Percentiles rank a stretch among this genome's conserved stretches.
phyloP scores from a whole-genome alignment of 2,888 invertebrate genomes.

The Zaprionus lineosus region DNA sequence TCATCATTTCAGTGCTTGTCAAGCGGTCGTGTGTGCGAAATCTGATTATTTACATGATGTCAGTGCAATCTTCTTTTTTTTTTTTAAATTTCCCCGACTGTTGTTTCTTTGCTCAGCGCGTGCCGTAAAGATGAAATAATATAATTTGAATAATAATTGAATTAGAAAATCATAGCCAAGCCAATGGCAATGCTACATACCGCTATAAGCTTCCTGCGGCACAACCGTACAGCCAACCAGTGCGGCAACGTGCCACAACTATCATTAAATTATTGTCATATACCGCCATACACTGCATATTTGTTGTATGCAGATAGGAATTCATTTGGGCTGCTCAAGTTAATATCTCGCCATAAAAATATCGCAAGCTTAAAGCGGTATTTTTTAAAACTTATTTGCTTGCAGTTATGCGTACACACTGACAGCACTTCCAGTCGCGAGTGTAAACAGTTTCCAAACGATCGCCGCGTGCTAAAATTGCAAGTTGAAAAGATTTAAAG shows the following conservation, averaged over 20 bases:
- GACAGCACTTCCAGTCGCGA: neutral
- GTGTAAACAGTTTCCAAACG: neutral
- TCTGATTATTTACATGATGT: constrained; percentile 64
- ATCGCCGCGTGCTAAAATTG: neutral
- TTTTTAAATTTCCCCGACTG: constrained; percentile 4
- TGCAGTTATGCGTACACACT: constrained; percentile 2
- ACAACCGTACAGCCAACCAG: constrained; percentile 2
- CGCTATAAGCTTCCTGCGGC: constrained; percentile 12
- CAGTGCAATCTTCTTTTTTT: constrained; percentile 21
- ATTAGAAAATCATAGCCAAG: constrained; percentile 77
- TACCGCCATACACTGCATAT: neutral
- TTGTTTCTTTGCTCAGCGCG: too few species aligned
- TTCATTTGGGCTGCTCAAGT: constrained; percentile 28
- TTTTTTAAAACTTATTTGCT: too few species aligned
- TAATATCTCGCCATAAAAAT: too few species aligned
- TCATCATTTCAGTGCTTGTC: neutral
- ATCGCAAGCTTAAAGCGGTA: too few species aligned
- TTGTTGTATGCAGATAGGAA: too few species aligned
- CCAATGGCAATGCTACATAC: constrained; percentile 30
- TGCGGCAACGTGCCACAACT: neutral
- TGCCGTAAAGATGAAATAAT: constrained; percentile 77
- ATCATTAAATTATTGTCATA: constrained; percentile 31
- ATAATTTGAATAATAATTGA: constrained; percentile 82
- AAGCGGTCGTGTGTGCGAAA: constrained; percentile 54
- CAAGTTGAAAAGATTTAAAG: neutral